Conservation (phyloP, 2,113 vertebrate genomes). For the Prunella himalayana region DNA sequence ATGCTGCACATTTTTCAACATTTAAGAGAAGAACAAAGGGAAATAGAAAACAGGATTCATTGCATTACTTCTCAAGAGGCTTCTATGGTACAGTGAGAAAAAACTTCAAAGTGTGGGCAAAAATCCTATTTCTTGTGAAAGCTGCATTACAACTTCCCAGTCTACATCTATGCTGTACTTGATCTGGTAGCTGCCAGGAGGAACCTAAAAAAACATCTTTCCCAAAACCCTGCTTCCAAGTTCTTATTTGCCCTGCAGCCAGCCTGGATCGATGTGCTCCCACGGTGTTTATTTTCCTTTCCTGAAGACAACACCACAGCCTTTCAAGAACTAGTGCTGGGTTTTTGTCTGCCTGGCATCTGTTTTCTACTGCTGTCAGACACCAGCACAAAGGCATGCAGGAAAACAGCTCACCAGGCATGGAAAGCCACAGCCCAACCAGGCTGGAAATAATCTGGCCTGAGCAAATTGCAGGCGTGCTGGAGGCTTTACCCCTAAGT, state of each 20-base stretch:
- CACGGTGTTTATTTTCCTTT: not conserved
- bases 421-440: not conserved
- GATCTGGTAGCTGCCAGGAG: not conserved
- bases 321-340: not conserved
- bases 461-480: not conserved
- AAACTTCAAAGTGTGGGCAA: not conserved
- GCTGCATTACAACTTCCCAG: not conserved
- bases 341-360: not conserved
- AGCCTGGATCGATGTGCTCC: accelerated
- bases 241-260: not conserved
- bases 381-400: not conserved
- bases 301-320: not conserved
- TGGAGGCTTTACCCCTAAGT: not conserved
- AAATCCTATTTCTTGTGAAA: not conserved
- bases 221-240: not conserved
- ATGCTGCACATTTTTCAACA: not conserved
- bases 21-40: not conserved
- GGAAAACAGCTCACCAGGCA: not conserved
- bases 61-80: not conserved
- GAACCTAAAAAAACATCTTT: not conserved
- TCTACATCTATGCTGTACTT: not conserved
- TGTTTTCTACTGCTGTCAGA: not conserved
- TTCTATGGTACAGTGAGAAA: not conserved
- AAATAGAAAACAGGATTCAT: not conserved
- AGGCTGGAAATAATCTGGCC: not conserved